Evolutionary conservation across 2,113 vertebrate genomes (phyloP).

Genomic region (Spilogale gracilis): DNA sequence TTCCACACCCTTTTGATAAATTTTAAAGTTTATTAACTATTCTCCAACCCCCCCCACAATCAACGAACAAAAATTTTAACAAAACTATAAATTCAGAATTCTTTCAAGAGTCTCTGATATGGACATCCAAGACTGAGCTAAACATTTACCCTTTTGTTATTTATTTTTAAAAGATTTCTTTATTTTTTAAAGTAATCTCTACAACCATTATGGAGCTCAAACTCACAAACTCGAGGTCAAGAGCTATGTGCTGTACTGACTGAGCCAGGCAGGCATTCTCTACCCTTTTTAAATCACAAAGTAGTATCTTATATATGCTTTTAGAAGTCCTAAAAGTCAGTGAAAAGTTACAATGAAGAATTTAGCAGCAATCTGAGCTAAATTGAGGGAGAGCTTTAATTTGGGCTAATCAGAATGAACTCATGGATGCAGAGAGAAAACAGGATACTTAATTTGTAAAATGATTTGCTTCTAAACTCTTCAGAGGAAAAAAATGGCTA

Average conservation of each 20-base stretch:
- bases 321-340: conserved; percentile 22
- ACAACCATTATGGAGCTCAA: not conserved
- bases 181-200: not conserved
- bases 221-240: not conserved
- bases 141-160: not conserved
- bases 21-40: not conserved
- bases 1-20: not conserved
- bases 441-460: not conserved
- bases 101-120: not conserved
- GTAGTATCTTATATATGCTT: not conserved
- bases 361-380: not conserved
- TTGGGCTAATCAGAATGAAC: conserved; percentile 13
- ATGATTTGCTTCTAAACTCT: conserved; percentile 4
- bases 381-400: conserved; percentile 33
- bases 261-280: not conserved
- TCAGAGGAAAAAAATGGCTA: not conserved
- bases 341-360: conserved; percentile 31
- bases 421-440: not conserved
- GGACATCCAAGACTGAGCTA: not conserved
- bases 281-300: conserved; percentile 28
- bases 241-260: not conserved
- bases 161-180: not conserved
- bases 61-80: conserved; percentile 19
- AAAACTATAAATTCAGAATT: conserved; percentile 38
- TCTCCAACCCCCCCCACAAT: not conserved